Evolutionary conservation across 1,140 invertebrate genomes (phyloP).

Genomic region (Coboldia fuscipes): DNA sequence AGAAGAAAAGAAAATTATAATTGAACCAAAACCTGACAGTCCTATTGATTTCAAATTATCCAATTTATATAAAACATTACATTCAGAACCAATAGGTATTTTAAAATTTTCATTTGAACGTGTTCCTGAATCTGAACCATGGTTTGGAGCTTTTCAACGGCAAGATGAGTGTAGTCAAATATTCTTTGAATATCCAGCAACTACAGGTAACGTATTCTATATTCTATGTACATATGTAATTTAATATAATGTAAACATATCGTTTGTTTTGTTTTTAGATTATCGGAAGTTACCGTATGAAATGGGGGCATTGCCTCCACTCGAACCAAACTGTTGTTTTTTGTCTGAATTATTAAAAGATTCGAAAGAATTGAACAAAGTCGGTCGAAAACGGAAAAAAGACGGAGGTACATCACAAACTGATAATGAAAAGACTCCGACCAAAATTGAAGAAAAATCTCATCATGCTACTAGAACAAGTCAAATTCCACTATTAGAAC

Average conservation of each 20-base stretch:
- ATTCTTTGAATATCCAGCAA: slow-evolving; percentile 16
- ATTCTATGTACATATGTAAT: not conserved
- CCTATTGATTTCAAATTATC: no score
- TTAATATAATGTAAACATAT: not conserved
- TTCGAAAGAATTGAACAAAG: no score
- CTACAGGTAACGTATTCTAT: slow-evolving; percentile 6
- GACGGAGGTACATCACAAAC: no score
- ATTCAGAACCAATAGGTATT: slow-evolving; percentile 8
- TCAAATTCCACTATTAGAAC: no score
- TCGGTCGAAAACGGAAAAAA: no score
- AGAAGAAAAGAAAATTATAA: no score
- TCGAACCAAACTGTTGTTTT: slow-evolving; percentile 28
- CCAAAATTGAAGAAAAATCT: no score
- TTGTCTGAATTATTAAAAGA: no score
- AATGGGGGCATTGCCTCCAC: slow-evolving; percentile 34
- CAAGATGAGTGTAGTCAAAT: slow-evolving; percentile 45
- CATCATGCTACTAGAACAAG: no score
- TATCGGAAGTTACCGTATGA: slow-evolving; percentile 52
- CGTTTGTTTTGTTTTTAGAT: slow-evolving; percentile 4
- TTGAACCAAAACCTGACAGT: no score
- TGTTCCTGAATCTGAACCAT: slow-evolving; percentile 44
- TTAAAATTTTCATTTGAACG: slow-evolving; percentile 55
- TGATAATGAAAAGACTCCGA: no score
- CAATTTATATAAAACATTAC: no score
- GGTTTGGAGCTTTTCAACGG: slow-evolving; percentile 54